A percentile compares a stretch with the other conserved stretches of the same genome.
Conservation (phyloP, 2,888 invertebrate genomes). For the Hydrotaea cyrtoneurina region DNA sequence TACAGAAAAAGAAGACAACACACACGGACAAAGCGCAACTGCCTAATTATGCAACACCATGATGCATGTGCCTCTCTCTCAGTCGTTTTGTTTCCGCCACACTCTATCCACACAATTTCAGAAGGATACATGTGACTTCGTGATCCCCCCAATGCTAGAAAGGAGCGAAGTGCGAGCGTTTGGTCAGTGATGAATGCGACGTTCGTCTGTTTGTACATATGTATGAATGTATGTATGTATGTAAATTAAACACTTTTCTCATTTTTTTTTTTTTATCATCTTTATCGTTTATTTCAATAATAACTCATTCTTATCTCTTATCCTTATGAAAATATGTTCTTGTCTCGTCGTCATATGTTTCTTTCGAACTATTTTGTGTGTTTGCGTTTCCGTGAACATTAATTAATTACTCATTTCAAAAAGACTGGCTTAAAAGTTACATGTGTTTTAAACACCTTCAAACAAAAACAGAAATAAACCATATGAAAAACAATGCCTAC, state of each 20-base stretch:
- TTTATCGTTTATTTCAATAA: slow-evolving; percentile 41
- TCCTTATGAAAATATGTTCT: slow-evolving; percentile 35
- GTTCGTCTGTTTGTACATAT: not conserved
- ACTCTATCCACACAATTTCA: no score
- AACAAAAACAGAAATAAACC: slow-evolving; percentile 10
- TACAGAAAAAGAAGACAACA: not conserved
- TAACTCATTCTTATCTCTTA: slow-evolving; percentile 32
- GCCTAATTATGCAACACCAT: slow-evolving; percentile 5
- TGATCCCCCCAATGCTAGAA: no score
- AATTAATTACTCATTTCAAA: not conserved
- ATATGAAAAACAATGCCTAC: slow-evolving; percentile 1
- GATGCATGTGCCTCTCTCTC: not conserved
- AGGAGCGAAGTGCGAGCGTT: no score
- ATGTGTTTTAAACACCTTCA: slow-evolving; percentile 28
- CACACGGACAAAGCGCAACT: not conserved
- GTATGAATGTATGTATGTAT: slow-evolving; percentile 1
- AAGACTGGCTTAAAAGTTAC: slow-evolving; percentile 17
- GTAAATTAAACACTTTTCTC: slow-evolving; percentile 19
- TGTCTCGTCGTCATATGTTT: not conserved
- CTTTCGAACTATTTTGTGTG: not conserved
- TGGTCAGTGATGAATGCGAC: not conserved
- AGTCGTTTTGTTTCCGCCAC: not conserved
- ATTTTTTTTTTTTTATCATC: slow-evolving; percentile 29
- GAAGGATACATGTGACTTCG: not conserved
- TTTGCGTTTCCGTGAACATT: not conserved